These are phyloP conservation scores for Gallinago paraguaiae DNA, from an alignment of 2,113 vertebrate species.

Conservation along the genomic window DNA sequence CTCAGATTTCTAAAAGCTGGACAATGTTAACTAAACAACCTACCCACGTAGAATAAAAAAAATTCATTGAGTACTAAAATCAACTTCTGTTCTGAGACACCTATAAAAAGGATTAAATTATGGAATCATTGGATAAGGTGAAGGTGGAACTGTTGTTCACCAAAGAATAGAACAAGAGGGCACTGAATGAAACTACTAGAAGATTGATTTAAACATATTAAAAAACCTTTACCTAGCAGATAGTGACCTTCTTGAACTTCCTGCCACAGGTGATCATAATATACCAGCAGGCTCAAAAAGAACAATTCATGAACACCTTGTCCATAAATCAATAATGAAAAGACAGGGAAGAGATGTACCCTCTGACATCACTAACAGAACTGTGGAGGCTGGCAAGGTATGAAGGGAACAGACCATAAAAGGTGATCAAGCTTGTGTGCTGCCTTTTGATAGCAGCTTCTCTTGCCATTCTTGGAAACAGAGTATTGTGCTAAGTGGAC, in stretches of 20 bases:
- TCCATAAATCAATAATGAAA: neutral
- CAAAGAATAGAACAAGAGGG: neutral
- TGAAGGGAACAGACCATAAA: neutral
- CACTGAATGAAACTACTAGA: neutral
- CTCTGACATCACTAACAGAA: neutral
- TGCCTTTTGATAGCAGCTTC: neutral
- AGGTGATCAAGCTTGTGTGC: neutral
- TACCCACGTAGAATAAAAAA: neutral
- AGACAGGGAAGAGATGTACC: neutral
- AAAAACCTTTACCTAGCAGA: neutral
- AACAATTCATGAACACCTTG: neutral
- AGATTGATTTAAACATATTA: neutral
- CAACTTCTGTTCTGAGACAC: neutral
- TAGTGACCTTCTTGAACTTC: neutral
- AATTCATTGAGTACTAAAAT: neutral
- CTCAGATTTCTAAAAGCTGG: neutral
- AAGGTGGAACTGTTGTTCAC: neutral
- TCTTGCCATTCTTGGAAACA: neutral
- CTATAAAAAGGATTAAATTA: neutral
- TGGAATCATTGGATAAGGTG: neutral
- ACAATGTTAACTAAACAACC: neutral
- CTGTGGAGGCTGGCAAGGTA: neutral
- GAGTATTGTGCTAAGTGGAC: neutral
- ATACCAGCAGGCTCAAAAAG: neutral
- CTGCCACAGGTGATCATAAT: neutral